These are phyloP conservation scores for Chelon auratus DNA, from an alignment of 2,797 vertebrate genomes.

Conservation along the genomic window DNA sequence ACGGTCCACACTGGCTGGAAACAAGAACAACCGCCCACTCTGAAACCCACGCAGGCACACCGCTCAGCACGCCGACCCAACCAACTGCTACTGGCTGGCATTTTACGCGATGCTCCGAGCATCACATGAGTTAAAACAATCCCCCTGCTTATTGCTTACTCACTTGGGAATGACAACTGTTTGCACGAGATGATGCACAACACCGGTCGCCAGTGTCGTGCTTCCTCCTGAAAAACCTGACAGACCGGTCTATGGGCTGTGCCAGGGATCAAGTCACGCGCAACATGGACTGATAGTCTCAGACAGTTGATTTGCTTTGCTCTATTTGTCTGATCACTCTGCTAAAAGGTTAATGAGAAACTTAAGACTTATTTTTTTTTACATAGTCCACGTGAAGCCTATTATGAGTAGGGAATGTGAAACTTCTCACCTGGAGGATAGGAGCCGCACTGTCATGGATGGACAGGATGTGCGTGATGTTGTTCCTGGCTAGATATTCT, in stretches of 20 bases:
- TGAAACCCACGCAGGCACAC: conserved; percentile 58
- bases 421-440: conserved; percentile 88
- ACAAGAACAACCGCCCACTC: conserved; percentile 63
- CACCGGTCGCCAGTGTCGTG: background rate
- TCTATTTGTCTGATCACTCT: background rate
- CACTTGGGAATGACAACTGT: conserved; percentile 3
- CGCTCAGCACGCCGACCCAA: conserved; percentile 49
- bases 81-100: conserved; percentile 52
- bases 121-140: conserved; percentile 39
- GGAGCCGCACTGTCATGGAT: conserved; percentile 93
- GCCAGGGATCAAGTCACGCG: background rate
- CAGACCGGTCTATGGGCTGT: conserved; percentile 51
- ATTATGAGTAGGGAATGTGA: background rate
- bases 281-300: background rate
- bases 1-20: conserved; percentile 32
- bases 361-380: background rate
- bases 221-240: conserved; percentile 62
- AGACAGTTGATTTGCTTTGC: background rate
- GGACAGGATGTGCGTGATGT: conserved; percentile 94
- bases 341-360: conserved; percentile 1
- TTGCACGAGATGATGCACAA: conserved; percentile 20
- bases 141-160: conserved; percentile 32
- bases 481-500: conserved; percentile 91
- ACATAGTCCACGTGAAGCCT: background rate
- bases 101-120: conserved; percentile 32